Evolutionary conservation across 2,888 invertebrate species (phyloP).

Genomic region (Thelaira solivaga): DNA sequence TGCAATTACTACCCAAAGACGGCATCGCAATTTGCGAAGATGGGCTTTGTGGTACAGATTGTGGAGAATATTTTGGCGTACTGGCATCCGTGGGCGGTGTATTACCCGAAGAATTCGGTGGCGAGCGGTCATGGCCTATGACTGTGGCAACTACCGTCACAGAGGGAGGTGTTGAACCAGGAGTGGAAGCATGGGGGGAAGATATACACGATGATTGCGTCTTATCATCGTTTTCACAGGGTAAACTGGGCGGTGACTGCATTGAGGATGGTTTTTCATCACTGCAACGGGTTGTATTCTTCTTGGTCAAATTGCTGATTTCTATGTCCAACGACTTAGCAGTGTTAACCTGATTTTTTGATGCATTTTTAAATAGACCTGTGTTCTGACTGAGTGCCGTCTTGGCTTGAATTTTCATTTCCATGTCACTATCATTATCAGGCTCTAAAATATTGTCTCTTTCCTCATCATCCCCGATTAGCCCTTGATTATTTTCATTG

Average conservation of each 20-base stretch:
- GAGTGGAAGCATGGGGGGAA: conserved; percentile 53
- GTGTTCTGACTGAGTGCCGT: conserved; percentile 29
- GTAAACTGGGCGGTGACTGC: conserved; percentile 27
- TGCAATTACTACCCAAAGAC: conserved; percentile 38
- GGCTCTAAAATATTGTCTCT: not conserved
- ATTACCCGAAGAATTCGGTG: conserved; percentile 21
- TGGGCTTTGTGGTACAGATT: conserved; percentile 40
- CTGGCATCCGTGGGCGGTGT: conserved; percentile 32
- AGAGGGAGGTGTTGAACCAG: conserved; percentile 45
- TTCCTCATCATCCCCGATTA: not conserved
- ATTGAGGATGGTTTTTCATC: conserved; percentile 20
- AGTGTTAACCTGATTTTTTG: conserved; percentile 8
- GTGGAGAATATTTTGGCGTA: conserved; percentile 45
- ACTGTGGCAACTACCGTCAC: not conserved
- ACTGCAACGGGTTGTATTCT: conserved; percentile 3
- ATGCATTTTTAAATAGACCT: conserved; percentile 34
- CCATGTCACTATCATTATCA: conserved; percentile 6
- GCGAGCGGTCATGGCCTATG: conserved; percentile 1
- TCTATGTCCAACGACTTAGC: conserved; percentile 1
- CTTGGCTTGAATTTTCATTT: conserved; percentile 5
- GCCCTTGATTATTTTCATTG: not conserved
- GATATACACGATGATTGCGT: conserved; percentile 33
- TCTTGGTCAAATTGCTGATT: not conserved
- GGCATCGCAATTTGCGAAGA: conserved; percentile 9
- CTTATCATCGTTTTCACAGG: conserved; percentile 24